Conservation (phyloP, 2,797 vertebrate genomes). For the Tiaroga cobitis region DNA sequence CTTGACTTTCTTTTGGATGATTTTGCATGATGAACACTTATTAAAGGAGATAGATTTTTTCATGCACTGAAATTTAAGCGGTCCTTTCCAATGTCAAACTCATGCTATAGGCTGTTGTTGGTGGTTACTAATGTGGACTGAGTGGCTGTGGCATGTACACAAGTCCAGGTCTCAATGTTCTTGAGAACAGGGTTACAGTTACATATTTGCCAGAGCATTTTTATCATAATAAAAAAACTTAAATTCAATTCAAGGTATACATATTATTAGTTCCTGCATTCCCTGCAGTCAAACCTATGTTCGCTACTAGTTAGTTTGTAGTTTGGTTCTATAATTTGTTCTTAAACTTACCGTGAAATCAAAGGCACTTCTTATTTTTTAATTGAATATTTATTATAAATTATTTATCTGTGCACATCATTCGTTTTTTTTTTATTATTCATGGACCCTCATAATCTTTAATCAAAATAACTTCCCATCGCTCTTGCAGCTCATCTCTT, state of each 20-base stretch:
- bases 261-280: neutral
- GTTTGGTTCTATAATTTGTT: neutral
- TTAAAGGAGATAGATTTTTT: constrained; percentile 29
- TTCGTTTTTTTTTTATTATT: too few species aligned
- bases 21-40: constrained; percentile 27
- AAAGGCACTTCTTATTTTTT: neutral
- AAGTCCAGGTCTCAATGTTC: neutral
- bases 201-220: neutral
- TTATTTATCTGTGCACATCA: neutral
- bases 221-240: neutral
- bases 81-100: neutral
- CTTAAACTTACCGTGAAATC: neutral
- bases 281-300: neutral
- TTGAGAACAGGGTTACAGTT: neutral
- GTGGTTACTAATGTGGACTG: neutral
- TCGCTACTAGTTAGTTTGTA: neutral
- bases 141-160: neutral
- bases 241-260: neutral
- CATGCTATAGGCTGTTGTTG: neutral
- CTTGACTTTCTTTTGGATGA: constrained; percentile 28
- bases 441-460: neutral
- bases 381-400: neutral
- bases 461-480: neutral
- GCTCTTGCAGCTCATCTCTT: too few species aligned
- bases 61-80: neutral